Evolutionary conservation across 2,113 vertebrate species (phyloP), one percentile per base, ranked within the genome.

Genomic region (Lucifuga dentata): DNA sequence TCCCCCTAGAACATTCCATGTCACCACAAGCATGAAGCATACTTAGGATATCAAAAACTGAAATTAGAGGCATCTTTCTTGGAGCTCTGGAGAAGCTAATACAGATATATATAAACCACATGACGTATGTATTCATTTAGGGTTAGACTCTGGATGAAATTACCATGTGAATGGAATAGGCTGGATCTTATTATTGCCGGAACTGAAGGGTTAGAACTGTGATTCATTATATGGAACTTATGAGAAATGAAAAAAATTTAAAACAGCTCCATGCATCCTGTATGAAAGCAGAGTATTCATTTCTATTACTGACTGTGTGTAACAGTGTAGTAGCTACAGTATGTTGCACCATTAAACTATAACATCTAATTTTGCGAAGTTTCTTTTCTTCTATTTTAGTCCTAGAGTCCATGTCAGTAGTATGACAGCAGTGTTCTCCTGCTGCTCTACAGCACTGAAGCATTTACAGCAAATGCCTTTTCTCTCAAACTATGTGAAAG

Each of bases 51-150:
- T 85, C 84, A 90, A 86, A 81, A 87, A 86, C 59, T 78, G 70
- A 86, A 89, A 85, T 85, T 86, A 87, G 75, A 90, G 81, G 79
- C 69, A 57, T 76, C 78, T 73, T 51, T 82, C 65, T 74, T n/a
- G 7, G 67, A 68, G 56, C 71, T 63, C 66, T 59, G 62, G 41
- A 59, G 78, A 71, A 80, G 57, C 77, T 82, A 84, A 86, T 86
- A 81, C 82, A 83, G 83, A 87, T 78, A 77, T 29, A 81, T 84
- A 68, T 75, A 87, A 83, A 84, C 88, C 86, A 89, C 86, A 88
- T 86, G 82, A 89, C 62, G 83, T 48, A 77, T 84, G 81, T 87
- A 73, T 87, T 88, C 83, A 84, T 89, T 91, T 87, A 81, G 65
- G 76, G 68, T 73, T 76, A 62, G 58, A 74, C 29, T 56, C 78